A percentile compares a stretch with the other conserved stretches of the same genome.
Conservation (phyloP, 2,888 invertebrate genomes). For the Candidula unifasciata region DNA sequence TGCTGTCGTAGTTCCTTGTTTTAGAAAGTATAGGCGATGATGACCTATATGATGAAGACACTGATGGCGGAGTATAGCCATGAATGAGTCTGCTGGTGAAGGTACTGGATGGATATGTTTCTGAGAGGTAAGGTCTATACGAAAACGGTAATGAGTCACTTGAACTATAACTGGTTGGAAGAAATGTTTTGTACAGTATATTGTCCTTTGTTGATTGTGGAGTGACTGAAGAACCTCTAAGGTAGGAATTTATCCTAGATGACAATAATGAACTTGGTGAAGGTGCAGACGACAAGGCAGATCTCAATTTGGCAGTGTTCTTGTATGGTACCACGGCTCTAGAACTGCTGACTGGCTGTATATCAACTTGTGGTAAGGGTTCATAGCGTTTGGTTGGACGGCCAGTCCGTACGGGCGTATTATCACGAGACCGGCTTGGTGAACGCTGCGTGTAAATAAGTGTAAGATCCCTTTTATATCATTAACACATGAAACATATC, state of each 20-base stretch:
- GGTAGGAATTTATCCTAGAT: slow-evolving; percentile 38
- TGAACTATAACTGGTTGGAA: neutral
- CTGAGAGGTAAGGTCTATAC: slow-evolving; percentile 41
- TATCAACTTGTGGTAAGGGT: slow-evolving; percentile 37
- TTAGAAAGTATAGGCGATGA: slow-evolving; percentile 20
- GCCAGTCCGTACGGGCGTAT: slow-evolving; percentile 31
- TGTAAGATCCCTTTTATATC: slow-evolving; percentile 13
- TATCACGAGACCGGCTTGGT: slow-evolving; percentile 34
- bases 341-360: neutral
- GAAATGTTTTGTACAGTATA: slow-evolving; percentile 28
- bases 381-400: slow-evolving; percentile 46
- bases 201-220: slow-evolving; percentile 23
- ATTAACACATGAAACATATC: too few relatives aligned
- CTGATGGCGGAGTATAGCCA: neutral
- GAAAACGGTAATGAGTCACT: neutral
- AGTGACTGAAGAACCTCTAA: slow-evolving; percentile 42
- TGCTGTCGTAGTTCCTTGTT: slow-evolving; percentile 1
- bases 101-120: slow-evolving; percentile 17
- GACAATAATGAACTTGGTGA: slow-evolving; percentile 45
- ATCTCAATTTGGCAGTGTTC: slow-evolving; percentile 25
- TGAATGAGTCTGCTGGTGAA: slow-evolving; percentile 28
- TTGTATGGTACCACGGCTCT: slow-evolving; percentile 41
- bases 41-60: neutral
- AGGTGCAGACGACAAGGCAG: slow-evolving; percentile 29
- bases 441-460: slow-evolving; percentile 36